Conservation (phyloP, 2,113 vertebrate species). For the Dipodomys stephensi region DNA sequence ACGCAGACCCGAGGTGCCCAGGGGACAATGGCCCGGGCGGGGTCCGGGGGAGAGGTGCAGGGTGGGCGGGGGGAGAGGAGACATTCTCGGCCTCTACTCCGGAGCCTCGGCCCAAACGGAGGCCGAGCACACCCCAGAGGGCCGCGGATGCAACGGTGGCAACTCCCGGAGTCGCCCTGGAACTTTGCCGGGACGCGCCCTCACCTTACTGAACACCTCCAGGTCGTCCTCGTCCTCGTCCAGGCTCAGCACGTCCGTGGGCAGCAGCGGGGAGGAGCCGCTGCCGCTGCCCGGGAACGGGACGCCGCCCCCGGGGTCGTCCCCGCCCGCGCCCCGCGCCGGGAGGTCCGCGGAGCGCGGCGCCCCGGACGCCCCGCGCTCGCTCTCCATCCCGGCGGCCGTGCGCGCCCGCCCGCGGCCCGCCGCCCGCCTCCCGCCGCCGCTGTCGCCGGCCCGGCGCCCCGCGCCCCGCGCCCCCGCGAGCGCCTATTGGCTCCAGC, state of each 20-base stretch:
- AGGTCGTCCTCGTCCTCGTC: conserved; percentile 89
- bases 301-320: neutral
- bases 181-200: conserved; percentile 64
- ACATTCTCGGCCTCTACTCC: no score
- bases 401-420: conserved; percentile 38
- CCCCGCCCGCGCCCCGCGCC: conserved; percentile 61
- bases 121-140: no score
- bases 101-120: no score
- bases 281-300: neutral
- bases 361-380: conserved; percentile 41
- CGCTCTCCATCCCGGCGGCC: conserved; percentile 82
- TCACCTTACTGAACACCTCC: conserved; percentile 90
- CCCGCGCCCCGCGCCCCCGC: conserved; percentile 60
- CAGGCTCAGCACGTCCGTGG: conserved; percentile 81
- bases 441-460: conserved; percentile 66
- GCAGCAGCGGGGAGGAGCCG: conserved; percentile 48
- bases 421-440: conserved; percentile 38
- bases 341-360: conserved; percentile 49
- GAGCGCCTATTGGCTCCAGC: neutral
- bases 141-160: neutral
- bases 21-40: neutral
- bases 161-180: conserved; percentile 39
- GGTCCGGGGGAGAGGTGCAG: no score
- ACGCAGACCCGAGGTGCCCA: neutral
- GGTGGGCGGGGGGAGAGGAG: no score